Evolutionary conservation across 1,140 invertebrate genomes (phyloP), one percentile per base, ranked within the genome.

Genomic region (Drosophila dunni): DNA sequence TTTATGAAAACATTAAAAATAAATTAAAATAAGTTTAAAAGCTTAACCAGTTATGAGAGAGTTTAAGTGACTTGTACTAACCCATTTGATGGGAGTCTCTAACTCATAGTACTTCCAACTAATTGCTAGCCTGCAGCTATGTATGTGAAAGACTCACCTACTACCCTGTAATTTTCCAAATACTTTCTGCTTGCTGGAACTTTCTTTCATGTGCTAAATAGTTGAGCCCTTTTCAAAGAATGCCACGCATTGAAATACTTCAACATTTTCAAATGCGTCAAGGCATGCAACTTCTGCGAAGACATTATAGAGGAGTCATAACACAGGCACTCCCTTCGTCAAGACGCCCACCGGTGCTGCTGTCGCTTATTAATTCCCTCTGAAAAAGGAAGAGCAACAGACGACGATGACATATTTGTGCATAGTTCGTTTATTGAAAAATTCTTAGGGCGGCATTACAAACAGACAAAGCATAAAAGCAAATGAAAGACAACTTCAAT

Each of bases 251-350:
- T 29, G 40, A 54, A 72, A 66, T 62, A 17, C 61, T 66, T 66
- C 15, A 40, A 15, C 62, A 66, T 57, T 73, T 77, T 63, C 42
- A 77, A 77, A 77, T 77, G 51, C 50, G 50, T 63, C 62, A 29
- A 45, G 17, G 50, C 36, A 42, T 33, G 63, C 70, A 61, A 29
- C 45, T 53, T n/a, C n/a, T 34, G 33, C 13, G 33, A n/a, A 11
- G n/a, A 34, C 33, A 8, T 33, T 20, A 15, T 10, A 34, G 5
- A 24, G 53, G 10, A 54, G 62, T 45, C 38, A 64, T 50, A 40
- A 50, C 44, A 17, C 24, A 34, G 29, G 24, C 50, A 64, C 50
- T 38, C 36, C 17, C 11, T 29, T 29, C 36, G 38, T 33, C 13
- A 9, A 34, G 29, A 42, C 61, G 36, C 36, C 46, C 48, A 40